Conservation (phyloP, 2,113 vertebrate species). For the Melanostigma gelatinosum region DNA sequence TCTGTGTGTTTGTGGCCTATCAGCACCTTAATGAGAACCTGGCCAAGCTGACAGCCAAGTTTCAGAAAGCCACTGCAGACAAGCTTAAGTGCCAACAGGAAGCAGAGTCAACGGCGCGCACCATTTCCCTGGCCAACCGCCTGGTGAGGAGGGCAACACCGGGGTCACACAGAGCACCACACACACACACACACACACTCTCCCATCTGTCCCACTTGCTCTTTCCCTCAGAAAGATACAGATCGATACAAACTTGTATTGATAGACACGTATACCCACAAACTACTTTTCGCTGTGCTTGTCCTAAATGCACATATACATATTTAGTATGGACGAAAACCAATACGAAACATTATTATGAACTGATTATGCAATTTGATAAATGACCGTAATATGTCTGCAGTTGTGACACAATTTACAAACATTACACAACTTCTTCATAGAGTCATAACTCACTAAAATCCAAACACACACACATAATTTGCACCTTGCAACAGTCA, state of each 20-base stretch:
- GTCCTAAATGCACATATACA: neutral
- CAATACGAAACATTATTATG: neutral
- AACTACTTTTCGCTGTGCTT: neutral
- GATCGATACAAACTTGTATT: neutral
- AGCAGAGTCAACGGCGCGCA: slow-evolving; percentile 88
- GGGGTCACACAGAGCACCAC: slow-evolving; percentile 14
- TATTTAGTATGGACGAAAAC: neutral
- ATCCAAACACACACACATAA: neutral
- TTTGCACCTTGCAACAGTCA: no score
- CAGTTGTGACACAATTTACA: neutral
- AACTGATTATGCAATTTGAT: neutral
- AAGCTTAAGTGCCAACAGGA: slow-evolving; percentile 95
- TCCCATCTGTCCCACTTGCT: neutral
- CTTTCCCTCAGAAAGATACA: neutral
- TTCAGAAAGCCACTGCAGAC: slow-evolving; percentile 93
- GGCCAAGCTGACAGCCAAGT: slow-evolving; percentile 89
- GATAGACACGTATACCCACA: neutral
- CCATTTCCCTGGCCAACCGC: slow-evolving; percentile 93
- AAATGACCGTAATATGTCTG: no score
- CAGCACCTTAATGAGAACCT: slow-evolving; percentile 95
- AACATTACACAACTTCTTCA: neutral
- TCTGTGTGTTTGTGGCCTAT: slow-evolving; percentile 19
- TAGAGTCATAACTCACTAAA: neutral
- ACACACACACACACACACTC: slow-evolving; percentile 17
- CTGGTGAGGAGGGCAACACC: slow-evolving; percentile 86